Base-by-base conservation (phyloP, 2,113 vertebrate genomes). In the Etheostoma cragini region DNA sequence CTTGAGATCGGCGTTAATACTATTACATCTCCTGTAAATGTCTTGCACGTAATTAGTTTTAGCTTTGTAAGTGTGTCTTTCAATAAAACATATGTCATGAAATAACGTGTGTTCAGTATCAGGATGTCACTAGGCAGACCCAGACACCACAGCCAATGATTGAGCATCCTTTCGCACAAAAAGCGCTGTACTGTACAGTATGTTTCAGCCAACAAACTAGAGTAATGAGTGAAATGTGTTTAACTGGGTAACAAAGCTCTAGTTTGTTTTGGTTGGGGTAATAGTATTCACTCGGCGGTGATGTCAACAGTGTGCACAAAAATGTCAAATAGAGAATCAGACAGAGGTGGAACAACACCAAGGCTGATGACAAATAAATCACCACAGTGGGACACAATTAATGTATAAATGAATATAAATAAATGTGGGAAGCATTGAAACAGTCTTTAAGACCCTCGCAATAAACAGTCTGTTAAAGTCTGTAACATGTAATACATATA, bases 201-300 rank as follows among this genome's bases (percentile, higher is more conserved):
- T 64, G 78, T 4, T 52, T 50, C n/a, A 47, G 76, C 53, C 70
- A 80, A 60, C 68, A 73, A 68, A 62, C 63, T 42, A n/a, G 76
- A 81, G 46, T n/a, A 22, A 26, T 65, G 71, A 69, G 70, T 49
- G 70, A 78, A 30, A 54, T 77, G 76, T 66, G 73, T 80, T 82
- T 22, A 57, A 49, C 54, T 70, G 67, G 21, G 33, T 70, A 61
- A 88, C 86, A 92, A 88, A 86, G 90, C 85, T 61, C 11, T 3
- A 42, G 76, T 83, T 87, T 93, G 90, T 93, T 85, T 87, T 69
- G 70, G 46, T 76, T 53, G 8, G 15, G 15, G 68, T 63, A 66
- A 87, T 67, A 77, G 82, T 81, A 78, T 85, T 86, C 82, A 81
- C 42, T 87, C 78, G 75, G 80, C 79, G 56, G 81, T 89, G 84